Evolutionary conservation across 2,113 vertebrate species (phyloP).

Genomic region (Oxygymnocypris stewartii): DNA sequence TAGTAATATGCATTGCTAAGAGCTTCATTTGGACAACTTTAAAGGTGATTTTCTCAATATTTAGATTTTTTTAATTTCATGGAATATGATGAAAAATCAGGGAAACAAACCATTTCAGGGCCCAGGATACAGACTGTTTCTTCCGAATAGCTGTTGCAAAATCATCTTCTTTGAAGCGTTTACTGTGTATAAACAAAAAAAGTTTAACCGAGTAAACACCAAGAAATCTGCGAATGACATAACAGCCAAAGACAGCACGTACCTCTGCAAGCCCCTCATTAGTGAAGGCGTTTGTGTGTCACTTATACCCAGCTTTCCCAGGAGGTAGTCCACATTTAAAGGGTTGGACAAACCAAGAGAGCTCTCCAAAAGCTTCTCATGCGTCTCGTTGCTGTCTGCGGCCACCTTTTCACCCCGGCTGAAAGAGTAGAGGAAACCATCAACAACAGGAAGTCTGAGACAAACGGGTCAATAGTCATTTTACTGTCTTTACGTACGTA

Average conservation of each 20-base stretch:
- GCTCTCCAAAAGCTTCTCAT: conserved; percentile 81
- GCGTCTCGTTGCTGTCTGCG: conserved; percentile 79
- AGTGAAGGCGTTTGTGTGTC: conserved; percentile 89
- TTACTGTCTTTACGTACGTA: conserved; percentile 71
- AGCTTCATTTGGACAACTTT: no score
- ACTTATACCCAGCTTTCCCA: conserved; percentile 87
- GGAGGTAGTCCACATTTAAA: conserved; percentile 88
- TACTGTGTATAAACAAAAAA: conserved; percentile 71
- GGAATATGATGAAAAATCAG: neutral
- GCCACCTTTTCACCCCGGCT: conserved; percentile 82
- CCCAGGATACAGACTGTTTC: conserved; percentile 94
- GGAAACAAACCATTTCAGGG: conserved; percentile 86
- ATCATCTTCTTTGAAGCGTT: conserved; percentile 89
- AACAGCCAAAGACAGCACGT: conserved; percentile 21
- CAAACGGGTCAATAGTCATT: neutral
- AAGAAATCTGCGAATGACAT: neutral
- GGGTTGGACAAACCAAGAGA: conserved; percentile 93
- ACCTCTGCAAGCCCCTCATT: conserved; percentile 97
- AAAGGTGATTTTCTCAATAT: no score
- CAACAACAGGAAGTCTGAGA: neutral
- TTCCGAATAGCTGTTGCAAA: conserved; percentile 89
- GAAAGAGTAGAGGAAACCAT: neutral
- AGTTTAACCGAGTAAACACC: neutral
- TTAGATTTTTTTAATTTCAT: neutral
- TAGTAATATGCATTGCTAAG: no score